Evolutionary conservation across 2,797 vertebrate species (phyloP).

Genomic region (Petrocephalus sullivani): DNA sequence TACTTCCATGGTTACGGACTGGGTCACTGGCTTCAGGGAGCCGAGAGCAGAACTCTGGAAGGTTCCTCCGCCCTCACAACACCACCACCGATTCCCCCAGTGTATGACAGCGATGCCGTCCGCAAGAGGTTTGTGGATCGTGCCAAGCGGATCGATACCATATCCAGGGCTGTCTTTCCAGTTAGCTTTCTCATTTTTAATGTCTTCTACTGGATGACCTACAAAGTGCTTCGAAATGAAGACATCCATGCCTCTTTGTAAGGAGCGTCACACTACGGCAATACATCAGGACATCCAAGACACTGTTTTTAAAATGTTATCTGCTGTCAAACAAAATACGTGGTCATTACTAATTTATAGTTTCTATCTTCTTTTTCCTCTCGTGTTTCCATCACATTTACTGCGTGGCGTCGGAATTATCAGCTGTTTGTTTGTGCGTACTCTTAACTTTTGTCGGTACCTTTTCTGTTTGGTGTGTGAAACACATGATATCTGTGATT

Average conservation of each 20-base stretch:
- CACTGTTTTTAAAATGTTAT: background rate
- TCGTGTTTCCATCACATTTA: background rate
- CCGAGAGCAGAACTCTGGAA: slow-evolving; percentile 62
- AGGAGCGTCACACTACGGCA: slow-evolving; percentile 12
- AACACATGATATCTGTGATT: background rate
- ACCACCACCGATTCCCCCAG: slow-evolving; percentile 60
- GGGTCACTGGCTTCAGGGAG: slow-evolving; percentile 61
- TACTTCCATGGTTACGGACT: slow-evolving; percentile 73
- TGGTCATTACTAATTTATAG: background rate
- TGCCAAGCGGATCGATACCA: slow-evolving; percentile 86
- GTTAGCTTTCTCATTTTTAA: slow-evolving; percentile 92
- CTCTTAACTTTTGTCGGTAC: background rate
- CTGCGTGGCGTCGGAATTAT: background rate
- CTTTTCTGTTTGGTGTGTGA: background rate
- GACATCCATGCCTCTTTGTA: slow-evolving; percentile 66
- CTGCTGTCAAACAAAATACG: background rate
- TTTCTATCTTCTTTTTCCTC: background rate
- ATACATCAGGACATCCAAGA: background rate
- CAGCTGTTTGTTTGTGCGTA: background rate
- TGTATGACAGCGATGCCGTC: slow-evolving; percentile 64
- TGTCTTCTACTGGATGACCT: slow-evolving; percentile 88
- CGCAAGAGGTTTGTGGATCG: slow-evolving; percentile 68
- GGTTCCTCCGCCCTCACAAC: slow-evolving; percentile 63
- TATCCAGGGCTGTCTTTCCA: slow-evolving; percentile 83
- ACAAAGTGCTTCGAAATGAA: slow-evolving; percentile 82